Evolutionary conservation across 2,888 invertebrate genomes (phyloP).

Genomic region (Eudasyphora cyanicolor): DNA sequence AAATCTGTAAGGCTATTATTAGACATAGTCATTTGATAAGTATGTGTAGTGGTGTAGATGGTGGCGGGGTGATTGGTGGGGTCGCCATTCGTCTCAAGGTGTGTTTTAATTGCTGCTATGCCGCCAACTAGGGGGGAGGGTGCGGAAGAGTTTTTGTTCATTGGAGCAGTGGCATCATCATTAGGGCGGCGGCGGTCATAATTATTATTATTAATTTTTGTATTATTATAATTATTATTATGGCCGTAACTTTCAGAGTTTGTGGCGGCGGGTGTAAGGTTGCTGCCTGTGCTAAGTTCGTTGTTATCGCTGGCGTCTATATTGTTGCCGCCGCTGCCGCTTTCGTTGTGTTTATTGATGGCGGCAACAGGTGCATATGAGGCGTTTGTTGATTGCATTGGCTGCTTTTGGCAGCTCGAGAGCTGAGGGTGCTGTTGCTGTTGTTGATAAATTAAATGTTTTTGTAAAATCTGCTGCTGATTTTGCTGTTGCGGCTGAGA

Average conservation of each 20-base stretch:
- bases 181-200: too few species aligned
- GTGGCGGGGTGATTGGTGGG: constrained; percentile 66
- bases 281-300: constrained; percentile 35
- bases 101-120: constrained; percentile 64
- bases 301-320: constrained; percentile 42
- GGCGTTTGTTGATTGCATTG: constrained; percentile 68
- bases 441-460: constrained; percentile 60
- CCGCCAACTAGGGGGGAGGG: constrained; percentile 38
- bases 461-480: constrained; percentile 58
- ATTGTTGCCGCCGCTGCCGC: constrained; percentile 38
- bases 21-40: constrained; percentile 79
- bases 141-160: too few species aligned
- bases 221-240: too few species aligned
- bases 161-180: constrained; percentile 54
- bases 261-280: constrained; percentile 63
- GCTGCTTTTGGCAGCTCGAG: constrained; percentile 47
- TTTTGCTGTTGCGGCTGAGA: constrained; percentile 48
- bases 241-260: constrained; percentile 65
- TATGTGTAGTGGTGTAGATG: constrained; percentile 70
- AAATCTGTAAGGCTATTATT: constrained; percentile 75
- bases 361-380: constrained; percentile 64
- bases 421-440: constrained; percentile 60
- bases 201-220: constrained; percentile 57
- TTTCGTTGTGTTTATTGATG: constrained; percentile 57
- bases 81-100: constrained; percentile 77